Percentiles rank a stretch among this genome's conserved stretches.
These are phyloP conservation scores for Drosophila mulleri DNA, from an alignment of 2,888 invertebrate genomes.

Conservation along the genomic window DNA sequence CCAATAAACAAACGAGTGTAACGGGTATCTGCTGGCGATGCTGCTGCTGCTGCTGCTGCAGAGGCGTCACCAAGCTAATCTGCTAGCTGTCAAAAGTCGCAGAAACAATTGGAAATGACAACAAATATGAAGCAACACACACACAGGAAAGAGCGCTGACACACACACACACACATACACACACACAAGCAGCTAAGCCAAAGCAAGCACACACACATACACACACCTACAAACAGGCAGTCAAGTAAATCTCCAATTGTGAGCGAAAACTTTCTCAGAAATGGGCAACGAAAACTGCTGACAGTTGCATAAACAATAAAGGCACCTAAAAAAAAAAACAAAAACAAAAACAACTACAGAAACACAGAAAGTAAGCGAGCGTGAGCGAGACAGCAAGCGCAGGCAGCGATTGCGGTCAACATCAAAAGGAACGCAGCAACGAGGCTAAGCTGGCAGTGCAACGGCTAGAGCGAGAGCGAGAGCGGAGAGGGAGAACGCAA, in stretches of 20 bases:
- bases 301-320: conserved; percentile 79
- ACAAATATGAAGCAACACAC: conserved; percentile 69
- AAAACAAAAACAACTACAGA: neutral
- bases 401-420: conserved; percentile 70
- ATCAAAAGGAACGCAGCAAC: conserved; percentile 59
- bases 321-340: conserved; percentile 27
- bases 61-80: conserved; percentile 73
- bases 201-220: conserved; percentile 45
- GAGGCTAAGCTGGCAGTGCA: conserved; percentile 16
- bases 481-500: neutral
- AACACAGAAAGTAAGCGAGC: conserved; percentile 1
- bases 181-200: conserved; percentile 27
- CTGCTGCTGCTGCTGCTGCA: conserved; percentile 32
- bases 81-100: conserved; percentile 74
- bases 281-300: conserved; percentile 69
- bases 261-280: conserved; percentile 55
- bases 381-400: conserved; percentile 27
- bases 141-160: conserved; percentile 16
- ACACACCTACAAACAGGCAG: conserved; percentile 5
- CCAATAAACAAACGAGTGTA: conserved; percentile 23
- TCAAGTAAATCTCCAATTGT: conserved; percentile 57
- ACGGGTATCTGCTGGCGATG: conserved; percentile 14
- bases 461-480: neutral
- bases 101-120: conserved; percentile 78
- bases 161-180: conserved; percentile 12